A percentile compares a stretch with the other conserved stretches of the same genome.
Evolutionary conservation across 2,888 invertebrate species (phyloP).

Genomic region (Eurytoma californica): DNA sequence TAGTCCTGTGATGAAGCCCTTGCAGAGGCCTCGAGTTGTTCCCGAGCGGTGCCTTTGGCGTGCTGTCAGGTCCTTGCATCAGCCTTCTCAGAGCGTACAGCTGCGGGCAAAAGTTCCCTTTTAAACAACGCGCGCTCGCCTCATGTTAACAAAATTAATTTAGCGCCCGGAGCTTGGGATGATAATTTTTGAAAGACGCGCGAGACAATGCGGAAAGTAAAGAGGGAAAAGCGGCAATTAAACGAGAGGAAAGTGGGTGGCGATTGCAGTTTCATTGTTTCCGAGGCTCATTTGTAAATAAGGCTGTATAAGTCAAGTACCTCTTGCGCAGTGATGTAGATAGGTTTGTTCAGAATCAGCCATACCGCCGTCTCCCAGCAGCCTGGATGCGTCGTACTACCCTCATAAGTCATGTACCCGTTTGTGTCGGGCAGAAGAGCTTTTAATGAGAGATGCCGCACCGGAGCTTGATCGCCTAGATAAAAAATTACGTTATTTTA

Average conservation of each 20-base stretch:
- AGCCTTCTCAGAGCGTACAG: conserved; percentile 90
- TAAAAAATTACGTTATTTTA: conserved; percentile 29
- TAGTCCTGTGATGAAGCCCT: conserved; percentile 92
- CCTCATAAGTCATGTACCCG: conserved; percentile 98
- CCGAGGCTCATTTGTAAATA: not conserved
- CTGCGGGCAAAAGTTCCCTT: conserved; percentile 76
- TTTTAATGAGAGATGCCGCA: conserved; percentile 90
- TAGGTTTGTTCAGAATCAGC: conserved; percentile 98
- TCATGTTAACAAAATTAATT: no score
- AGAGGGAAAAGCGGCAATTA: not conserved
- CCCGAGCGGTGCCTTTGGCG: conserved; percentile 93
- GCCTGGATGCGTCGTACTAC: conserved; percentile 97
- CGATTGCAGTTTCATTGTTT: conserved; percentile 28
- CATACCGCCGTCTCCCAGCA: conserved; percentile 99
- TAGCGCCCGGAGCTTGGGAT: no score
- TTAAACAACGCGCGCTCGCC: no score
- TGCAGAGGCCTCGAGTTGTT: conserved; percentile 97
- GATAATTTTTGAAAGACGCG: no score
- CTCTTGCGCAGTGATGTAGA: conserved; percentile 97
- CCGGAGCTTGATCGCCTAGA: conserved; percentile 87
- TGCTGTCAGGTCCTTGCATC: conserved; percentile 91
- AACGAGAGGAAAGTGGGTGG: not conserved
- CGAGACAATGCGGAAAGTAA: not conserved
- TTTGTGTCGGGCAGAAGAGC: conserved; percentile 93
- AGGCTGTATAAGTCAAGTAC: conserved; percentile 75